Evolutionary conservation across 92 coral and sea anemone species (phyloP).

Genomic region (Phymanthus crucifer): DNA sequence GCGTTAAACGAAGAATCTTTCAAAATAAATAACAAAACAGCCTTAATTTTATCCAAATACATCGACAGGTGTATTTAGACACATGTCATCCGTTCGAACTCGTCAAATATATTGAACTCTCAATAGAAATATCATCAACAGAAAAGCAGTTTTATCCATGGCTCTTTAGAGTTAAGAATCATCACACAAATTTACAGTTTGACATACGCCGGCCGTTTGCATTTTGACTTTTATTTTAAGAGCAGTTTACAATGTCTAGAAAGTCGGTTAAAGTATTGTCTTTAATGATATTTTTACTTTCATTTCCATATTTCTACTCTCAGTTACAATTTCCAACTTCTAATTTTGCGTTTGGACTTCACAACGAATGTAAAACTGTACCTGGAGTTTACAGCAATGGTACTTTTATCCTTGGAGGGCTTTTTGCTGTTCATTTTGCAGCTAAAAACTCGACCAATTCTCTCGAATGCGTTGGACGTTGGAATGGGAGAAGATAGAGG

Average conservation of each 20-base stretch:
- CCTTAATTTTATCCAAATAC: constrained; percentile 1
- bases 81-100: constrained; percentile 18
- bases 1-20: neutral
- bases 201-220: neutral
- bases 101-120: neutral
- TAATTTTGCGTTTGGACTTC: neutral
- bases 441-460: constrained; percentile 32
- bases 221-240: neutral
- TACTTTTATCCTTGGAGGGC: constrained; percentile 70
- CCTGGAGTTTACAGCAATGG: constrained; percentile 59
- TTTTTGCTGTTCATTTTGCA: constrained; percentile 76
- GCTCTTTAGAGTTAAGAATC: neutral
- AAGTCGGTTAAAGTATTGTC: neutral
- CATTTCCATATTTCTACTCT: neutral
- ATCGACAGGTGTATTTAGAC: constrained; percentile 34
- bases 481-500: no score
- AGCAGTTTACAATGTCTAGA: neutral
- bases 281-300: neutral
- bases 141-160: neutral
- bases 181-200: neutral
- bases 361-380: neutral
- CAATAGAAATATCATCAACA: neutral
- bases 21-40: neutral
- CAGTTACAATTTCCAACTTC: neutral
- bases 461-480: neutral